These are phyloP conservation scores for Sphecodes monilicornis DNA, from an alignment of 2,888 invertebrate genomes.

Conservation along the genomic window DNA sequence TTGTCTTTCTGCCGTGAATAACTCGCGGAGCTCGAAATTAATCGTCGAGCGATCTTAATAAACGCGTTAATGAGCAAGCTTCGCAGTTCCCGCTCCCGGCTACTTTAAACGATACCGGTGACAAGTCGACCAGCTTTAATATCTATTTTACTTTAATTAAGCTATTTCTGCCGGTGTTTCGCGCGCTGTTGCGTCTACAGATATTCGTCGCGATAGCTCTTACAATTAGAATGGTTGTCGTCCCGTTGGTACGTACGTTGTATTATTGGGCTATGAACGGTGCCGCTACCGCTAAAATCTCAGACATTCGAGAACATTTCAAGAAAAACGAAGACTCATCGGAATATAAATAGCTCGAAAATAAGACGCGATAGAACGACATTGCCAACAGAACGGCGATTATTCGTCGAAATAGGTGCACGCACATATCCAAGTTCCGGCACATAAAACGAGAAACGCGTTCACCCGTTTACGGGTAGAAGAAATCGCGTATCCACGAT, in stretches of 20 bases:
- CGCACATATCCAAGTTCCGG: neutral
- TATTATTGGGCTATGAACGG: neutral
- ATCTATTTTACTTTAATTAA: conserved; percentile 63
- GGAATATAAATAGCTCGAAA: neutral
- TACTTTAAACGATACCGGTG: conserved; percentile 54
- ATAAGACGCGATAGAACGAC: neutral
- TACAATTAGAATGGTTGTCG: neutral
- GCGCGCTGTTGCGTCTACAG: neutral
- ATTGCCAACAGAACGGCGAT: neutral
- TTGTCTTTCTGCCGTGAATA: conserved; percentile 65
- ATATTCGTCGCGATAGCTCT: neutral
- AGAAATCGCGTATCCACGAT: neutral
- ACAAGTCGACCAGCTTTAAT: conserved; percentile 55
- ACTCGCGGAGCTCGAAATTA: conserved; percentile 63
- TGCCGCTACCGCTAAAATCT: neutral
- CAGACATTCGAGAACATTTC: neutral
- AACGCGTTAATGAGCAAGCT: conserved; percentile 69
- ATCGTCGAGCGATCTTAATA: conserved; percentile 68
- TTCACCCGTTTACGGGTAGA: neutral
- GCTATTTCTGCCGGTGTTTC: conserved; percentile 30
- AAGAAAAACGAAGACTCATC: neutral
- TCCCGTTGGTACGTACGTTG: neutral
- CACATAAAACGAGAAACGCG: neutral
- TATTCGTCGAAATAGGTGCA: neutral
- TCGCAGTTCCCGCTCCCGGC: conserved; percentile 33